Base-by-base conservation (phyloP, 2,888 invertebrate genomes). In the Trissolcus brochymenae region DNA sequence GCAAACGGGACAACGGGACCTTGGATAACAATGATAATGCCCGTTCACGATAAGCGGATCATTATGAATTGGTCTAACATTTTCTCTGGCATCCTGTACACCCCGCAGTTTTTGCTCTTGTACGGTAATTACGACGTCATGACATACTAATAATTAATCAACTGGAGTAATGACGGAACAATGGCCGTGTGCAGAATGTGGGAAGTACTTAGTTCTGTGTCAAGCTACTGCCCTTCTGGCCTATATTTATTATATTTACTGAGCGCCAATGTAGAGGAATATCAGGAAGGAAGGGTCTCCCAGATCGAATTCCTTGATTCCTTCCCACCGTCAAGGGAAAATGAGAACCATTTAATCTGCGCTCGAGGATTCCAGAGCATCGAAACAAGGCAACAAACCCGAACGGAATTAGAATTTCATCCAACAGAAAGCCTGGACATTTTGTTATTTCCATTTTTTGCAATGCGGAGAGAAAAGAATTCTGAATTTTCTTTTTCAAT, bases 101-200 rank as follows among this genome's bases (percentile, higher is more conserved):
- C 82, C 84, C 83, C 82, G 85, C 83, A 80, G 82, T 82, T 82
- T 84, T 82, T 84, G 82, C 87, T 86, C 86, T 87, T 85, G 83
- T 83, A 67, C 80, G 73, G 75, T 87, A 87, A 87, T 87, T 86
- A 86, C 81, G 81, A 85, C 84, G 84, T 86, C 85, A 84, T 81
- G 79, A 81, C 84, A 81, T 85, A 85, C 84, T 87, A 87, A 86
- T 87, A 85, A 88, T 87, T 87, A 87, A 87, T 87, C 86, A 88
- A 86, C 84, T 82, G 81, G 80, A 82, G 81, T 88, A 88, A 88
- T 88, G 85, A 87, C 82, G 84, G 86, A 84, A 88, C 88, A 88
- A 88, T 88, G 84, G 76, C 72, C 80, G 81, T 76, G 78, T 79
- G 80, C 81, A 80, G 81, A 83, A 84, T 86, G 83, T 70, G 76